Conservation (phyloP, 37 sponge, comb jelly and placozoan genomes). For the Lycopodina hypogea region DNA sequence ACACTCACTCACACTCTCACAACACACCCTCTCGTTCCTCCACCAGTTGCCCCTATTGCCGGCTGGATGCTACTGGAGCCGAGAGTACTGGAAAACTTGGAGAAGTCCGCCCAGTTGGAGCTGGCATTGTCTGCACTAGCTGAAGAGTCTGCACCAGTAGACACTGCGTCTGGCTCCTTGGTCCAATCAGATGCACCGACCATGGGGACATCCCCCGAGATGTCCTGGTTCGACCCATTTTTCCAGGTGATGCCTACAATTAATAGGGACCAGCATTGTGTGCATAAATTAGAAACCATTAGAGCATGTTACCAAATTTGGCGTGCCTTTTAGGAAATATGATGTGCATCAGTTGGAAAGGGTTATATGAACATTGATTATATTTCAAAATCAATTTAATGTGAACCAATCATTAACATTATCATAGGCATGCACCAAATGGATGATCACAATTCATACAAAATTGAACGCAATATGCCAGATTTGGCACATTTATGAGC, state of each 20-base stretch:
- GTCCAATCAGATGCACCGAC: constrained; percentile 29
- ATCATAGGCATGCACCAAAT: no score
- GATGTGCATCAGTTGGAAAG: no score
- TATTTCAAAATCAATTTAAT: no score
- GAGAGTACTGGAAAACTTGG: background rate
- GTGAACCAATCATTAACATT: no score
- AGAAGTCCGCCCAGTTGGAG: constrained; percentile 48
- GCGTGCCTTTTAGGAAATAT: no score
- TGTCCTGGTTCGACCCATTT: constrained; percentile 29
- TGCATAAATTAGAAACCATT: background rate
- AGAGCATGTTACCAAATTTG: no score
- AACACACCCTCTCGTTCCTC: no score
- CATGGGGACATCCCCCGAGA: constrained; percentile 24
- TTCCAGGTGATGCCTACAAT: constrained; percentile 26
- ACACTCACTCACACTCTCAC: background rate
- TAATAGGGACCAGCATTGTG: background rate
- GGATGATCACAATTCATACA: no score
- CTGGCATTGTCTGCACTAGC: background rate
- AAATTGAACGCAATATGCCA: no score
- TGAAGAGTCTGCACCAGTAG: background rate
- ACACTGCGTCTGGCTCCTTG: constrained; percentile 8
- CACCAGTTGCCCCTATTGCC: background rate
- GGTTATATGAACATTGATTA: no score
- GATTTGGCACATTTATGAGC: no score
- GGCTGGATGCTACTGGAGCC: background rate